phyloP scores from a whole-genome alignment of 2,888 invertebrate genomes.

The Gryllus longicercus region DNA sequence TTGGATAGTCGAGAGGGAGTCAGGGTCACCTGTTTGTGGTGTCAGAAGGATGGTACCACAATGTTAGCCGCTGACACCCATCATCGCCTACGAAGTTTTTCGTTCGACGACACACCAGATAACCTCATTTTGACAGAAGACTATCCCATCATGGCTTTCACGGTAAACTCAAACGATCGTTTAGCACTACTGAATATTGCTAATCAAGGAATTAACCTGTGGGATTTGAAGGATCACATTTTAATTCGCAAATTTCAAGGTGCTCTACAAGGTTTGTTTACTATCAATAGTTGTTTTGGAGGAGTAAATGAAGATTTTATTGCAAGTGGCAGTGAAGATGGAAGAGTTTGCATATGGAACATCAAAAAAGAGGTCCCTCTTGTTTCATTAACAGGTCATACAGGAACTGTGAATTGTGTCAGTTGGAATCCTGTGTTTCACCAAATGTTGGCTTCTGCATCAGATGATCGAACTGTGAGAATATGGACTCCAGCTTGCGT shows the following conservation, averaged over 20 bases:
- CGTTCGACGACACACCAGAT: not conserved
- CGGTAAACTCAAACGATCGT: not conserved
- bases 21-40: not conserved
- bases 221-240: not conserved
- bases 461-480: not conserved
- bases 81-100: not conserved
- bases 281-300: not conserved
- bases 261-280: not conserved
- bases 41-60: slow-evolving; percentile 5
- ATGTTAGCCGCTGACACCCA: not conserved
- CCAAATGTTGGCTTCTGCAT: not conserved
- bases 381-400: not conserved
- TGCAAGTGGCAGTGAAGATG: slow-evolving; percentile 1
- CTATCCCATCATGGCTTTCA: not conserved
- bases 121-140: not conserved
- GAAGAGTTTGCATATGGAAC: not conserved
- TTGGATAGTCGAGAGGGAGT: not conserved
- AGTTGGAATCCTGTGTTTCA: slow-evolving; percentile 17
- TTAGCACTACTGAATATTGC: not conserved
- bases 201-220: not conserved
- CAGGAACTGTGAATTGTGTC: not conserved
- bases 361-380: not conserved
- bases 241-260: not conserved
- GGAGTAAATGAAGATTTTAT: slow-evolving; percentile 6
- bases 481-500: not conserved